A percentile compares a stretch with the other conserved stretches of the same genome.
These are phyloP conservation scores for Drymodes brunneopygia DNA, from an alignment of 2,113 vertebrate species.

Conservation along the genomic window DNA sequence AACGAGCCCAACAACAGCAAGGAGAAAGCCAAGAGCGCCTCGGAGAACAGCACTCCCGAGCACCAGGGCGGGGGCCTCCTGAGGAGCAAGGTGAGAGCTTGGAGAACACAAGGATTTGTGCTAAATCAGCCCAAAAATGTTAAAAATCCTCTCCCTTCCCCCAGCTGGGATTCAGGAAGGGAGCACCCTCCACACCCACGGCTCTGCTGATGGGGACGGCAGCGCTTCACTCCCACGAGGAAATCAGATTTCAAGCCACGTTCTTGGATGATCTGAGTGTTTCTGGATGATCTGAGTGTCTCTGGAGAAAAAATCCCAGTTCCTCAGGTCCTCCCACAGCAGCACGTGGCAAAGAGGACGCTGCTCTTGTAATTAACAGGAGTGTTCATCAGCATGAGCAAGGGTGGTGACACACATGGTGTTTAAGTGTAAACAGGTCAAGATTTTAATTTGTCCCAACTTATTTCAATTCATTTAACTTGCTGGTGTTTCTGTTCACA, in stretches of 20 bases:
- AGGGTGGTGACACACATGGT: neutral
- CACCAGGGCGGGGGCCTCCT: constrained; percentile 92
- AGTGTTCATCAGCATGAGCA: neutral
- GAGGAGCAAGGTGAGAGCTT: constrained; percentile 85
- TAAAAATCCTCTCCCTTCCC: neutral
- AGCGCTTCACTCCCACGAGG: neutral
- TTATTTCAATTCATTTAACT: neutral
- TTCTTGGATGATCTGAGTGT: neutral
- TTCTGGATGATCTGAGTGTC: neutral
- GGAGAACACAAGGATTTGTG: neutral
- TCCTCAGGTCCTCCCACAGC: neutral
- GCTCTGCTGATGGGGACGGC: neutral
- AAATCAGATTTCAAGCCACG: neutral
- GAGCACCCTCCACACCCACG: neutral
- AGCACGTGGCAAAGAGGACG: neutral
- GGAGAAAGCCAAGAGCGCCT: constrained; percentile 95
- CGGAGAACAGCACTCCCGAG: constrained; percentile 94
- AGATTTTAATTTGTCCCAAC: neutral
- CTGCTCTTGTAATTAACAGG: neutral
- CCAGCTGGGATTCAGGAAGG: neutral
- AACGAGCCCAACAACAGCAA: constrained; percentile 98
- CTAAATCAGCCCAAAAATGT: neutral
- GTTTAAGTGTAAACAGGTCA: neutral
- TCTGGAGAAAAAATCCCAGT: neutral
- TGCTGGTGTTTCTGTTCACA: neutral